A percentile compares a stretch with the other conserved stretches of the same genome.
phyloP scores from a whole-genome alignment of 92 coral and sea anemone species.

The Porites cylindrica region DNA sequence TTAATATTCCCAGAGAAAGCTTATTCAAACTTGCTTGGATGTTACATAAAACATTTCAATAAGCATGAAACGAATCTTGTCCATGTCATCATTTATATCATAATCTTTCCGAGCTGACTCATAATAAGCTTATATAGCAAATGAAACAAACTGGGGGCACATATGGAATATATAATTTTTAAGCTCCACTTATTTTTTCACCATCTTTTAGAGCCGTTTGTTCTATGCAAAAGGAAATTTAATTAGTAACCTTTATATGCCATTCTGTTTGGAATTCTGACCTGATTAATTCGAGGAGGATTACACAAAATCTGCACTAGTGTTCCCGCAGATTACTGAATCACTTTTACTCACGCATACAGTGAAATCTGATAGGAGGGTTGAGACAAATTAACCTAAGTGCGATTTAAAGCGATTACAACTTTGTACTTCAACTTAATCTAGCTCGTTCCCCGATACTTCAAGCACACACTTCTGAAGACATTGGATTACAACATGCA shows the following conservation, averaged over 20 bases:
- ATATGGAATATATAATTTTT: too few relatives aligned
- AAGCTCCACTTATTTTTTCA: not conserved
- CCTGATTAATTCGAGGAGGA: slow-evolving; percentile 29
- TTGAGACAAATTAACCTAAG: not conserved
- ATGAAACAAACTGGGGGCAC: too few relatives aligned
- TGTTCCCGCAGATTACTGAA: not conserved
- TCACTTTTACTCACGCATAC: not conserved
- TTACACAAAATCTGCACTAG: not conserved
- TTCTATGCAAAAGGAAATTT: slow-evolving; percentile 4
- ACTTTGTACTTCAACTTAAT: not conserved
- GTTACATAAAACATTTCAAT: not conserved
- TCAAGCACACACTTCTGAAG: not conserved
- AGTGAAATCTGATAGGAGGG: not conserved
- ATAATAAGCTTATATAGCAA: too few relatives aligned
- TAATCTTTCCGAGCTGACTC: too few relatives aligned
- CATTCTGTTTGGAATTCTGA: slow-evolving; percentile 15
- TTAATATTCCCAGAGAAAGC: not conserved
- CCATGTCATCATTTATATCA: too few relatives aligned
- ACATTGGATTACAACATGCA: not conserved
- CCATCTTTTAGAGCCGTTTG: not conserved
- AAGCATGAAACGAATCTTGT: not conserved
- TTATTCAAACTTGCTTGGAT: not conserved
- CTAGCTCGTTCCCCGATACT: not conserved
- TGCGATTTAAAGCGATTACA: slow-evolving; percentile 4
- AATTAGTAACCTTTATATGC: slow-evolving; percentile 2